A percentile compares a stretch with the other conserved stretches of the same genome.
phyloP scores from a whole-genome alignment of 2,888 invertebrate species.

The Heteropelma amictum region DNA sequence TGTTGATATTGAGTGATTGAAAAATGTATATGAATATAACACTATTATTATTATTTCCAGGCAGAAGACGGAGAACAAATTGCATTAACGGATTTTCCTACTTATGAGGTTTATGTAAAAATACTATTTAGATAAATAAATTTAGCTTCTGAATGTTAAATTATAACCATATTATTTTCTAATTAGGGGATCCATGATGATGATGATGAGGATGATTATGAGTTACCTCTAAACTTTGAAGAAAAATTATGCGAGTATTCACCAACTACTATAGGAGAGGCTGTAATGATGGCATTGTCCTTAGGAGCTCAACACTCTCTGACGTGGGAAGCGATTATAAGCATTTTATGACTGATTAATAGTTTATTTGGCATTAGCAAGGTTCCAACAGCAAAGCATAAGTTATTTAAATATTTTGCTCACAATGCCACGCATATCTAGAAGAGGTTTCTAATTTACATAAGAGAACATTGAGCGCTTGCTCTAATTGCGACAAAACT shows the following conservation, averaged over 20 bases:
- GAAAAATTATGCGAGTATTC: no score
- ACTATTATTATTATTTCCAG: background rate
- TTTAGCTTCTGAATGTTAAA: background rate
- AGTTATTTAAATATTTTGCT: slow-evolving; percentile 31
- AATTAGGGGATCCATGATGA: background rate
- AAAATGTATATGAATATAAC: background rate
- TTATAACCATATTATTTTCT: background rate
- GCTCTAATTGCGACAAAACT: background rate
- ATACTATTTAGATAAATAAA: background rate
- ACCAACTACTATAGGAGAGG: no score
- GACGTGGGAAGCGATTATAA: slow-evolving; percentile 16
- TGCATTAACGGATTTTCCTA: background rate
- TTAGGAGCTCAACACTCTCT: slow-evolving; percentile 9
- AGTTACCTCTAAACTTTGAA: no score
- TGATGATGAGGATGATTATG: no score
- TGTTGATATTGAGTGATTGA: no score
- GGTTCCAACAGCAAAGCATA: slow-evolving; percentile 25
- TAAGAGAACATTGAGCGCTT: background rate
- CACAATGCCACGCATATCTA: background rate
- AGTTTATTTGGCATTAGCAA: slow-evolving; percentile 6
- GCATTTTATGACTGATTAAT: slow-evolving; percentile 24
- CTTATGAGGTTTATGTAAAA: background rate
- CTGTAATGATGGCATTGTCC: slow-evolving; percentile 6
- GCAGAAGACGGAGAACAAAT: background rate
- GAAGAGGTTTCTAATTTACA: background rate